phyloP scores from a whole-genome alignment of 2,888 invertebrate genomes.

The Trachelus stipa region DNA sequence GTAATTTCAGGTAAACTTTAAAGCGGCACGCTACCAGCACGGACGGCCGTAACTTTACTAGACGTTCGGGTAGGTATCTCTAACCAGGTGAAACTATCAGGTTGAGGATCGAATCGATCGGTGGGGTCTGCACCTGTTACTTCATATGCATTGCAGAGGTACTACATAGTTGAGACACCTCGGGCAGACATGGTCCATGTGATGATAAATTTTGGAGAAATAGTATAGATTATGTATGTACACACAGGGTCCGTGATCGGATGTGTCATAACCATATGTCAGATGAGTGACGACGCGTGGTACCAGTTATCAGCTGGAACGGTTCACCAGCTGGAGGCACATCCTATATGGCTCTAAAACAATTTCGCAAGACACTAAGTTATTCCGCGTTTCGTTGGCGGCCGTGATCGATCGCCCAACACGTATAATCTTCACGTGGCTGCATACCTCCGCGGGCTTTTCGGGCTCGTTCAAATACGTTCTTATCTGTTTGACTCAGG shows the following conservation, averaged over 20 bases:
- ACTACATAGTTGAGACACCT: not conserved
- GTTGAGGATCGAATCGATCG: not conserved
- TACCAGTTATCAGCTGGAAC: not conserved
- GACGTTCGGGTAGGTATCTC: not conserved
- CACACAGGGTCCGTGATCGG: not conserved
- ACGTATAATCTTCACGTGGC: conserved; percentile 29
- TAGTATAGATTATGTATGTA: not conserved
- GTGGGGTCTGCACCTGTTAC: not conserved
- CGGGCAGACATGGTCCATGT: not conserved
- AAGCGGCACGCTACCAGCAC: conserved; percentile 3
- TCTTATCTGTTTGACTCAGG: conserved; percentile 46
- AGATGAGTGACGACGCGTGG: not conserved
- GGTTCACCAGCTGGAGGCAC: not conserved
- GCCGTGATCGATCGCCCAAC: conserved; percentile 39
- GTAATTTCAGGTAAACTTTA: conserved; percentile 29
- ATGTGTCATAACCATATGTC: not conserved
- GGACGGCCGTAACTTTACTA: not conserved
- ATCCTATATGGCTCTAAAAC: not conserved
- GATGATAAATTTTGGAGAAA: not conserved
- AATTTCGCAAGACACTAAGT: not conserved
- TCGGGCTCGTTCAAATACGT: conserved; percentile 22
- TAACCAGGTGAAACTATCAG: not conserved
- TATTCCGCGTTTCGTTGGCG: not conserved
- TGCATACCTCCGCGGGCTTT: conserved; percentile 11
- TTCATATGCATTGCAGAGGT: not conserved